Percentiles rank a stretch among this genome's conserved stretches.
Evolutionary conservation across 2,888 invertebrate genomes (phyloP).

Genomic region (Miltochrista miniata): DNA sequence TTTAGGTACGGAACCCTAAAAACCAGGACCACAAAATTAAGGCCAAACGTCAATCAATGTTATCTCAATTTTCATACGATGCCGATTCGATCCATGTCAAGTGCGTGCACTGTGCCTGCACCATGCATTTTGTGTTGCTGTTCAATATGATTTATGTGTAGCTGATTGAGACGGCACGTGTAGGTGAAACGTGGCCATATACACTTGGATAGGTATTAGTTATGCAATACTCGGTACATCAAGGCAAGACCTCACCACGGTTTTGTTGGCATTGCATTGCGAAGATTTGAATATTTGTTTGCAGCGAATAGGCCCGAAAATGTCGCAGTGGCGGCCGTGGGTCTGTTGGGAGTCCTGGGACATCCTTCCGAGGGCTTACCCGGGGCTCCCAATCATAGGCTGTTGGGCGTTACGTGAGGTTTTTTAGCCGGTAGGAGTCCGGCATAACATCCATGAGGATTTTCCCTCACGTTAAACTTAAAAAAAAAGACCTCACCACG

Average conservation of each 20-base stretch:
- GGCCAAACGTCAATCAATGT: conserved; percentile 37
- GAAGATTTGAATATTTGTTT: no score
- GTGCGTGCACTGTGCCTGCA: conserved; percentile 35
- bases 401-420: no score
- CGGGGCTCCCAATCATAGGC: no score
- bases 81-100: conserved; percentile 37
- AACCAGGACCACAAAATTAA: conserved; percentile 30
- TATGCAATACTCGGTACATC: conserved; percentile 27
- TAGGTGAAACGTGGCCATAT: conserved; percentile 33
- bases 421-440: no score
- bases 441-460: no score
- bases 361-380: no score
- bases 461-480: no score
- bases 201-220: conserved; percentile 14
- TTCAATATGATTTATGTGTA: conserved; percentile 43
- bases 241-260: not conserved
- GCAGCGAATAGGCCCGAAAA: no score
- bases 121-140: conserved; percentile 36
- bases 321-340: no score
- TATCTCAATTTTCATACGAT: conserved; percentile 37
- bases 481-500: no score
- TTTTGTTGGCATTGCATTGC: no score
- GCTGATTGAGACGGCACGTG: conserved; percentile 46
- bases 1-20: conserved; percentile 12
- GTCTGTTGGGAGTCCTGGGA: no score